These are phyloP conservation scores for Elaphurus davidianus DNA, from an alignment of 2,113 vertebrate genomes.

Conservation along the genomic window DNA sequence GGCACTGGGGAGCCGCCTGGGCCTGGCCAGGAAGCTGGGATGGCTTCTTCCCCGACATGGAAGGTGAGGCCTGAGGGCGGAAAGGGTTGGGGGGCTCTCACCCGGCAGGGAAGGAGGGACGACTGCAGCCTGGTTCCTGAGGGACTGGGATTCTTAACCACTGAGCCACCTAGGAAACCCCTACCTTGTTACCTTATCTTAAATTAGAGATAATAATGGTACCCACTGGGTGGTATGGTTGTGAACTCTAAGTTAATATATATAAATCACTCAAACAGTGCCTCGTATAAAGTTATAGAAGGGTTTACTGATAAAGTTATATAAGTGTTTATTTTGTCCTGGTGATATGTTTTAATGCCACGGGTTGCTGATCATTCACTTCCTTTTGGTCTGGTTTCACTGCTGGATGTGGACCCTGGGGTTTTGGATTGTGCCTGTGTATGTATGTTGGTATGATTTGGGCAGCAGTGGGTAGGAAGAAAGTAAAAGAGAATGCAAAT, in stretches of 20 bases:
- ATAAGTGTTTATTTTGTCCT: neutral
- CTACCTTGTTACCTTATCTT: neutral
- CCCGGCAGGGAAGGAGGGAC: neutral
- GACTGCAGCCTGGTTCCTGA: neutral
- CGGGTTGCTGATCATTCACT: neutral
- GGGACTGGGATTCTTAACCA: neutral
- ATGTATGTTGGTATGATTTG: neutral
- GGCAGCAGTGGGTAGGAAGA: neutral
- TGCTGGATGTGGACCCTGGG: neutral
- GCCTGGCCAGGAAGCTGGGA: neutral
- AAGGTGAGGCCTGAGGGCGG: conserved; percentile 80
- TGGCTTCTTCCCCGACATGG: conserved; percentile 71
- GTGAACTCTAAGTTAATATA: neutral
- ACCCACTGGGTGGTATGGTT: neutral
- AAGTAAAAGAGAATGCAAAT: neutral
- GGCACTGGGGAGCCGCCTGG: neutral
- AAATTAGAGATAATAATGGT: neutral
- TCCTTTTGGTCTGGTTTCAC: neutral
- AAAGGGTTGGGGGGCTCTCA: accelerated
- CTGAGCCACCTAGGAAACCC: neutral
- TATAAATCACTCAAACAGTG: neutral
- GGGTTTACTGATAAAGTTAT: neutral
- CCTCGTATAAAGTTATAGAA: neutral
- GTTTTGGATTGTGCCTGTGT: neutral
- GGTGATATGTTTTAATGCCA: neutral